Percentiles rank a stretch among this genome's conserved stretches.
Conservation (phyloP, 2,797 vertebrate species). For the Menidia menidia region DNA sequence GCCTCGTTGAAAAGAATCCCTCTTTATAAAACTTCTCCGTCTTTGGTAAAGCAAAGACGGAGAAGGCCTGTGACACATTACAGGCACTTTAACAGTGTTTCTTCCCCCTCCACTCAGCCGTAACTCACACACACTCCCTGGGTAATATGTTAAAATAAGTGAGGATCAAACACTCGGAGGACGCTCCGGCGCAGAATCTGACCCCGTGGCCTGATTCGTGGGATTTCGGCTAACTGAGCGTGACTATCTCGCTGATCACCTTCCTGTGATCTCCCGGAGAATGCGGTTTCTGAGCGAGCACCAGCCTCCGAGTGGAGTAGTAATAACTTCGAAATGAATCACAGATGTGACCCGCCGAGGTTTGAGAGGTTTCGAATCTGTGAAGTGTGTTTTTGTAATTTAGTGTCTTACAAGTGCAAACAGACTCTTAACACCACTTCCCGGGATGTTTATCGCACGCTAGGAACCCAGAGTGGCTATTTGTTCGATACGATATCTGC, state of each 20-base stretch:
- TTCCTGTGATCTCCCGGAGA: not conserved
- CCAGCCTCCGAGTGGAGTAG: not conserved
- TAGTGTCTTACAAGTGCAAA: conserved; percentile 10
- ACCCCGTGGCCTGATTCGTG: no score
- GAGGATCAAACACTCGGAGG: no score
- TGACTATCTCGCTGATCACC: not conserved
- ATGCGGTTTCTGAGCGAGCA: not conserved
- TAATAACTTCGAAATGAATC: conserved; percentile 1
- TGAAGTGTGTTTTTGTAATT: not conserved
- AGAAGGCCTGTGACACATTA: no score
- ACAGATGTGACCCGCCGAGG: not conserved
- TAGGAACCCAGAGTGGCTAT: not conserved
- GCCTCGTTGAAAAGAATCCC: no score
- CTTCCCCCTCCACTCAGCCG: no score
- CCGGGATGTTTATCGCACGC: not conserved
- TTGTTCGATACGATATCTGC: not conserved
- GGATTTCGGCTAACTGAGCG: no score
- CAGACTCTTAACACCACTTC: not conserved
- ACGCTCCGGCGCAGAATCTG: no score
- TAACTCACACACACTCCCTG: no score
- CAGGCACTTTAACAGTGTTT: no score
- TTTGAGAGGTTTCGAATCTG: not conserved
- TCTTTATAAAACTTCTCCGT: no score
- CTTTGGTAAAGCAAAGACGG: no score
- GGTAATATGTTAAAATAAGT: no score